Evolutionary conservation across 2,888 invertebrate genomes (phyloP).

Genomic region (Pollenia labialis): DNA sequence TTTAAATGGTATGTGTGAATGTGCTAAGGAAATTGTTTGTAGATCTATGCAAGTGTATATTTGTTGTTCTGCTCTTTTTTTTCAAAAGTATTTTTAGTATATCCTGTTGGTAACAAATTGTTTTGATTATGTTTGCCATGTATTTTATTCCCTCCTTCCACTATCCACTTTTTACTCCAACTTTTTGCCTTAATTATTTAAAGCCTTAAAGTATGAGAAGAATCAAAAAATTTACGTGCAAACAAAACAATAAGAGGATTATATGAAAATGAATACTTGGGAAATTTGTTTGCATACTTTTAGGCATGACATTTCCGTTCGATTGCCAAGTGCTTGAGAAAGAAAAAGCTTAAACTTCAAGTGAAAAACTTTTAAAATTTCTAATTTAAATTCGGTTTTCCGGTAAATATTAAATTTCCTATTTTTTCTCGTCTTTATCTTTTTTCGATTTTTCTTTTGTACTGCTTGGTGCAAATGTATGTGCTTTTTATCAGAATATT

Average conservation of each 20-base stretch:
- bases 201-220: background rate
- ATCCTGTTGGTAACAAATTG: slow-evolving; percentile 71
- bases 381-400: slow-evolving; percentile 22
- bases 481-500: slow-evolving; percentile 36
- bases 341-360: slow-evolving; percentile 20
- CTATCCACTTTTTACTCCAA: background rate
- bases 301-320: slow-evolving; percentile 49
- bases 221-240: slow-evolving; percentile 10
- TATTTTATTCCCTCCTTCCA: background rate
- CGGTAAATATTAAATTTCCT: slow-evolving; percentile 17
- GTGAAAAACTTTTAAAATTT: background rate
- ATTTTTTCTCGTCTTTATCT: background rate
- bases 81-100: slow-evolving; percentile 50
- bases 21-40: slow-evolving; percentile 58
- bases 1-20: background rate
- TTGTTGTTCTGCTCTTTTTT: background rate
- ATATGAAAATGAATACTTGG: slow-evolving; percentile 52
- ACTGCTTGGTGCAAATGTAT: background rate
- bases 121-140: slow-evolving; percentile 48
- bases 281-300: slow-evolving; percentile 47
- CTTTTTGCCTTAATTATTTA: slow-evolving; percentile 26
- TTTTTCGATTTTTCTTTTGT: background rate
- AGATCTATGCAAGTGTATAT: slow-evolving; percentile 48
- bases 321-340: slow-evolving; percentile 22
- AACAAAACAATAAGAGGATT: slow-evolving; percentile 48